Base-by-base conservation (phyloP, 2,113 vertebrate genomes). In the Thomomys bottae region DNA sequence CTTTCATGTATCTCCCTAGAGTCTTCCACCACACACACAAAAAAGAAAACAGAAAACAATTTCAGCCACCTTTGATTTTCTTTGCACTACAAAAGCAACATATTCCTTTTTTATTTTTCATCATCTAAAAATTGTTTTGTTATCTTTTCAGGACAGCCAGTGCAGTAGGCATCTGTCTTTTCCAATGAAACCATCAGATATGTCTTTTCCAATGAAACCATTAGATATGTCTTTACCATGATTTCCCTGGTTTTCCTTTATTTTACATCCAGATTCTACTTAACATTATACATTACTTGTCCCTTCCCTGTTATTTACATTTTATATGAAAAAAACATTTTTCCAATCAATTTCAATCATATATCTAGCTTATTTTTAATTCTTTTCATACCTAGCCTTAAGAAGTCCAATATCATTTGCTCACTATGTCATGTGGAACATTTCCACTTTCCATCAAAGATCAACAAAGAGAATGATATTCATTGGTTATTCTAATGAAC, bases 341-440 rank as follows among this genome's bases (percentile, higher is more conserved):
- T 17, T 17, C 4, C 12, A 54, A 54, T 67, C 94, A 36, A 96
- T 93, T 93, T 86, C 57, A 91, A 70, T 94, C 84, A 90, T 96
- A 85, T 88, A 82, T 89, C 94, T 81, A 92, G 90, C 81, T 92
- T 49, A 21, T 89, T 90, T 91, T 79, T 81, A 96, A 95, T 95
- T 93, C 87, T 61, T 24, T 77, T 91, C 87, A 72, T 88, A 49
- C 5, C 32, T 87, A 66, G 3, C 1, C 94, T 94, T 18, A 26
- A 61, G 24, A 61, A 61, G 24, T 61, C 59, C 59, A 61, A 61
- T 61, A 88, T 93, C 77, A 91, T 92, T 95, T 96, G 86, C 85
- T 97, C 88, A 5, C 64, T 24, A 15, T 0, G 68, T 6, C 6
- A 77, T 14, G 2, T 26, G 59, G 1, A 71, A 40, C 3, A 72